phyloP scores from a whole-genome alignment of 2,888 invertebrate species.

The Lacanobia oleracea region DNA sequence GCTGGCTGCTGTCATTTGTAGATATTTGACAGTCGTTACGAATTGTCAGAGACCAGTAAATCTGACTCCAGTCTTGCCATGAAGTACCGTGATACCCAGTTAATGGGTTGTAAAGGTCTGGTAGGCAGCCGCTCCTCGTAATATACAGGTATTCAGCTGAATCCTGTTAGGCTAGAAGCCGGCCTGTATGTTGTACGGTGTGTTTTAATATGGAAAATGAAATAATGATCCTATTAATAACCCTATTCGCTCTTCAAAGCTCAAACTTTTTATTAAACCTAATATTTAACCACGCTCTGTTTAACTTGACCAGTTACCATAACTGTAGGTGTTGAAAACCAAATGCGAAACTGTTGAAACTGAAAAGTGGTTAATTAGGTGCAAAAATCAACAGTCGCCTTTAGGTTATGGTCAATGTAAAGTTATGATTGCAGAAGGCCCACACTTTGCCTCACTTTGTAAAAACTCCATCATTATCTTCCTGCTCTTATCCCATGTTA shows the following conservation, averaged over 20 bases:
- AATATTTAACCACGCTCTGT: conserved; percentile 29
- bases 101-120: no score
- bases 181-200: no score
- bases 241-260: conserved; percentile 7
- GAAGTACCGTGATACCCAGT: no score
- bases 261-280: not conserved
- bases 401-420: not conserved
- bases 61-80: no score
- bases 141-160: no score
- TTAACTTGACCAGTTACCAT: conserved; percentile 14
- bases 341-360: conserved; percentile 32
- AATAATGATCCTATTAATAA: not conserved
- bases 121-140: no score
- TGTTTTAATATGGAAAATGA: not conserved
- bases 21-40: no score
- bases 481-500: no score
- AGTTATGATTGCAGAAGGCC: conserved; percentile 1
- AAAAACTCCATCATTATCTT: no score
- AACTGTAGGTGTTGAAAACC: conserved; percentile 47
- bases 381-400: conserved; percentile 47
- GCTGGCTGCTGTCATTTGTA: no score
- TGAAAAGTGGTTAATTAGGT: conserved; percentile 55
- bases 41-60: no score
- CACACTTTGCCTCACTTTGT: not conserved
- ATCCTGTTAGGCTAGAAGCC: no score